These are phyloP conservation scores for Garra rufa DNA, from an alignment of 2,113 vertebrate species.

Conservation along the genomic window DNA sequence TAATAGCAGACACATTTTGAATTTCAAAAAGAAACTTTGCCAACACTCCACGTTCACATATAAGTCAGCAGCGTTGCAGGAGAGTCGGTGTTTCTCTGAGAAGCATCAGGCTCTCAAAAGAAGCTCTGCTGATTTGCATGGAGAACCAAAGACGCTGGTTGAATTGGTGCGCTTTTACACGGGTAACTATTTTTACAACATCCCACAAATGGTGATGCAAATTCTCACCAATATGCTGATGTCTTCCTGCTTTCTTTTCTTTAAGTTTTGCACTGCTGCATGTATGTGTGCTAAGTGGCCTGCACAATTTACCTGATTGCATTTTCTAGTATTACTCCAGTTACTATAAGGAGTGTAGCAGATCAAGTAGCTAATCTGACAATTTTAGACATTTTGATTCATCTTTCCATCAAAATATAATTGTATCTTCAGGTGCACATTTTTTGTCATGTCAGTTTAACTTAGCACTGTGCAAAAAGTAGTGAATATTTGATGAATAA, in stretches of 20 bases:
- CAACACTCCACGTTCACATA: background rate
- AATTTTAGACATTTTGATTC: background rate
- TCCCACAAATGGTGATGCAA: slow-evolving; percentile 7
- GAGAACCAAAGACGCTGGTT: background rate
- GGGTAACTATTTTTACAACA: slow-evolving; percentile 1
- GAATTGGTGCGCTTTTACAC: background rate
- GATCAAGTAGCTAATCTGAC: background rate
- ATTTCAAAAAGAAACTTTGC: background rate
- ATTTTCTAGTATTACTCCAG: no score
- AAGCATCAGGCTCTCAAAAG: background rate
- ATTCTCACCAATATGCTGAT: background rate
- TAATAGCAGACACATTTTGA: background rate
- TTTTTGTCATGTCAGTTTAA: background rate
- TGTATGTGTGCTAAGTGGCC: background rate
- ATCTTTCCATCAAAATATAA: background rate
- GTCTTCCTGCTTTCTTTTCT: background rate
- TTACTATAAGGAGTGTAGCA: background rate
- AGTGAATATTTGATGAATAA: background rate
- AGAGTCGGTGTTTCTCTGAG: slow-evolving; percentile 4
- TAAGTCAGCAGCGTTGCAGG: background rate
- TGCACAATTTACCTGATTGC: background rate
- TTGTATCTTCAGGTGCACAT: background rate
- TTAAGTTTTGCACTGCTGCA: background rate
- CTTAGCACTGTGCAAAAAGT: background rate
- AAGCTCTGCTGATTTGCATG: background rate